Evolutionary conservation across 2,888 invertebrate genomes (phyloP).

Genomic region (Aspidiotus destructor): DNA sequence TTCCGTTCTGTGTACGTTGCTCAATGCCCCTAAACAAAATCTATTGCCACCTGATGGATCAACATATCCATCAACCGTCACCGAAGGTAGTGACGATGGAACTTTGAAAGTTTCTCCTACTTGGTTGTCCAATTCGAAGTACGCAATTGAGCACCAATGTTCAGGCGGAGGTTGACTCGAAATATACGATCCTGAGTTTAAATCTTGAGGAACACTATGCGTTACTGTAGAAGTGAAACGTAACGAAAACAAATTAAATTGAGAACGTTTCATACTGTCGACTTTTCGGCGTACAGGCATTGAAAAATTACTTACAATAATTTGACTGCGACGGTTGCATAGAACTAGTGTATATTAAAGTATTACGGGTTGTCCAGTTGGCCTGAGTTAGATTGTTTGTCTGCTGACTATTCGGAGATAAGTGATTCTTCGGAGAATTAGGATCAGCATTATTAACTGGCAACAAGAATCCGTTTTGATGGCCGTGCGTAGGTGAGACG

Average conservation of each 20-base stretch:
- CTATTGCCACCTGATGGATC: slow-evolving; percentile 96
- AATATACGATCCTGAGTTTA: slow-evolving; percentile 45
- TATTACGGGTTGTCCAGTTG: slow-evolving; percentile 48
- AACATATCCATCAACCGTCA: slow-evolving; percentile 92
- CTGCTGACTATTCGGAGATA: slow-evolving; percentile 20
- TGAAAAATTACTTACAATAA: slow-evolving; percentile 30
- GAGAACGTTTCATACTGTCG: background rate
- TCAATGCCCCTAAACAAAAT: slow-evolving; percentile 94
- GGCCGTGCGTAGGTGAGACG: background rate
- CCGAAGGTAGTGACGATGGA: slow-evolving; percentile 79
- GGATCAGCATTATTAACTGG: slow-evolving; percentile 24
- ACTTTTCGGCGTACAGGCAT: too few relatives aligned
- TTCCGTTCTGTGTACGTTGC: slow-evolving; percentile 95
- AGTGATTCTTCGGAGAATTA: slow-evolving; percentile 21
- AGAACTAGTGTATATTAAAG: slow-evolving; percentile 83
- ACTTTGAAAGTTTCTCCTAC: slow-evolving; percentile 86
- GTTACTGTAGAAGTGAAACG: slow-evolving; percentile 8
- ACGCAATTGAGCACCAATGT: slow-evolving; percentile 98
- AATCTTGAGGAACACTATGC: slow-evolving; percentile 37
- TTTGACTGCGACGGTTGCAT: slow-evolving; percentile 56
- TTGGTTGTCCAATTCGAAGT: slow-evolving; percentile 97
- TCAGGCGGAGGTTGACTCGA: slow-evolving; percentile 88
- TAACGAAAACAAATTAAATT: background rate
- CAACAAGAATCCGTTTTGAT: slow-evolving; percentile 31
- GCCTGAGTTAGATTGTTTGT: slow-evolving; percentile 33